A percentile compares a stretch with the other conserved stretches of the same genome.
phyloP scores from a whole-genome alignment of 2,113 vertebrate genomes.

The Nannospalax galili region DNA sequence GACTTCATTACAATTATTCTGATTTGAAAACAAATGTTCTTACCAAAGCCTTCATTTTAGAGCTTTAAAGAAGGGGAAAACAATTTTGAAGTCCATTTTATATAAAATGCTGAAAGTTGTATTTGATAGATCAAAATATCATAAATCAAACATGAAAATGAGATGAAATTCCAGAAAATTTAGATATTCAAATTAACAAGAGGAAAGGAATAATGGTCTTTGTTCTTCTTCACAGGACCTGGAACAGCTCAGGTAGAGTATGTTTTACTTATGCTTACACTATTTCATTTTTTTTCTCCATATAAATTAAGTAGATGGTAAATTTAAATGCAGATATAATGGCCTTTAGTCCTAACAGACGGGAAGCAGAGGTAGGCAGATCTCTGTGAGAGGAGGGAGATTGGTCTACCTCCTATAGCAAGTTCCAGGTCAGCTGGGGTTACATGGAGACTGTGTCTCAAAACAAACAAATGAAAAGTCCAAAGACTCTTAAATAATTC shows the following conservation, averaged over 20 bases:
- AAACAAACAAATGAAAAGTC: no score
- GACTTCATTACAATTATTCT: constrained; percentile 22
- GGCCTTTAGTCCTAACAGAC: no score
- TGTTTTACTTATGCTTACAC: constrained; percentile 36
- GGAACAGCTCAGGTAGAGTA: constrained; percentile 8
- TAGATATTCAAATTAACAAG: neutral
- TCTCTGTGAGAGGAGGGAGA: no score
- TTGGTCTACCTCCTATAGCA: no score
- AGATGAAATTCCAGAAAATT: constrained; percentile 19
- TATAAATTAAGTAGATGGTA: constrained; percentile 1
- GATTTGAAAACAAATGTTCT: constrained; percentile 24
- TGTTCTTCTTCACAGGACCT: neutral
- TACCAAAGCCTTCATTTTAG: constrained; percentile 45
- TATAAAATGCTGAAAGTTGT: constrained; percentile 20
- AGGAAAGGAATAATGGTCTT: neutral
- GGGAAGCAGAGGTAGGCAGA: no score
- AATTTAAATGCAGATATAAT: neutral
- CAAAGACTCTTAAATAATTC: neutral
- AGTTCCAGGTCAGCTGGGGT: no score
- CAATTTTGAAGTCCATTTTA: constrained; percentile 29
- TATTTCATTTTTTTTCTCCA: constrained; percentile 14
- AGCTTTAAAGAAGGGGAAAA: constrained; percentile 20
- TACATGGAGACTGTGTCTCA: no score
- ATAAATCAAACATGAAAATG: constrained; percentile 10
- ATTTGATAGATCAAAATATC: constrained; percentile 43